Evolutionary conservation across 1,140 invertebrate genomes (phyloP).

Genomic region (Ctenoplectra terminalis): DNA sequence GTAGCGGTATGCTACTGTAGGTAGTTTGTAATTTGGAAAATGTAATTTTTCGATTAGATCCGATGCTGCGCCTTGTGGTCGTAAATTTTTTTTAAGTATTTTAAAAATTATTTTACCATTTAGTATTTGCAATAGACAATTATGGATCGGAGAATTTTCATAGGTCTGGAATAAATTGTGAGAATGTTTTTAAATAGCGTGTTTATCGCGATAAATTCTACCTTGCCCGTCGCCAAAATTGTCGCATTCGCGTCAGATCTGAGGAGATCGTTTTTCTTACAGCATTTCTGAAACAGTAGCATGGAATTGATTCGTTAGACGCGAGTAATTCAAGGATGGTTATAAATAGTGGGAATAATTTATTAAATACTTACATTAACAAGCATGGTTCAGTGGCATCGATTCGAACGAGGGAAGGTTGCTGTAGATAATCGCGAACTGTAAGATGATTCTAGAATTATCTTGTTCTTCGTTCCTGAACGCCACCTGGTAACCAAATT

Average conservation of each 20-base stretch:
- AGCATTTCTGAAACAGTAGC: neutral
- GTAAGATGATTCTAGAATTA: slow-evolving; percentile 43
- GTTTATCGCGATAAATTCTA: neutral
- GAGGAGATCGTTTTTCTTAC: neutral
- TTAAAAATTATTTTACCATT: neutral
- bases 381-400: neutral
- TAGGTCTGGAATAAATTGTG: too few relatives aligned
- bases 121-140: neutral
- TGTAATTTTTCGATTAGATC: neutral
- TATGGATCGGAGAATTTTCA: too few relatives aligned
- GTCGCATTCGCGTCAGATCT: neutral
- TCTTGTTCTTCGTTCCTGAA: slow-evolving; percentile 11
- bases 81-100: neutral
- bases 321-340: too few relatives aligned
- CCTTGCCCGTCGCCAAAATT: neutral
- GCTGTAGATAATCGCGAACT: slow-evolving; percentile 15
- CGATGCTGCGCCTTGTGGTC: too few relatives aligned
- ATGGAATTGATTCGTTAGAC: neutral
- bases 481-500: slow-evolving; percentile 55
- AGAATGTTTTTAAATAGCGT: neutral
- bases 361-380: neutral
- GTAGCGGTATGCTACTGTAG: too few relatives aligned
- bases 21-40: neutral
- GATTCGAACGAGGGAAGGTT: slow-evolving; percentile 24
- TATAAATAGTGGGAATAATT: too few relatives aligned